These are phyloP conservation scores for Epinephelus cyanopodus DNA, from an alignment of 2,113 vertebrate species.

Conservation along the genomic window DNA sequence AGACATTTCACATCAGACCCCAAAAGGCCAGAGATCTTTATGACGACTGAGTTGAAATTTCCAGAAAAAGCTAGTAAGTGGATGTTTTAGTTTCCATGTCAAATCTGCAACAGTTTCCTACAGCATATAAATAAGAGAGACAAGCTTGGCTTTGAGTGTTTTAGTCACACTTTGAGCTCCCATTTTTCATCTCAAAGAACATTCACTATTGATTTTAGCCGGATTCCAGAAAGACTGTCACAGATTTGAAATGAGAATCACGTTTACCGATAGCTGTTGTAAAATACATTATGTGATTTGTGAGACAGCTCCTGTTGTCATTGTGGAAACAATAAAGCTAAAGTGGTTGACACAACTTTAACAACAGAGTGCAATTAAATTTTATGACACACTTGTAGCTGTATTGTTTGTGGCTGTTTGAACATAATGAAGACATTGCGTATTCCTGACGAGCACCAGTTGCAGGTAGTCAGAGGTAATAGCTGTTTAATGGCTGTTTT, in stretches of 20 bases:
- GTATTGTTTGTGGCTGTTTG: conserved; percentile 18
- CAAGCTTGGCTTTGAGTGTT: not conserved
- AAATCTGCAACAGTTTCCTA: not conserved
- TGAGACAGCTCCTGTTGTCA: not conserved
- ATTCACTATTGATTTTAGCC: not conserved
- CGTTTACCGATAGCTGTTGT: not conserved
- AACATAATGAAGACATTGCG: conserved; percentile 50
- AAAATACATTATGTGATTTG: not conserved
- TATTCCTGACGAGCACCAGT: conserved; percentile 40
- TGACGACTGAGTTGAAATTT: not conserved
- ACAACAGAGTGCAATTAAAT: not conserved
- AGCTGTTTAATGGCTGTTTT: conserved; percentile 68
- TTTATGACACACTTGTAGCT: not conserved
- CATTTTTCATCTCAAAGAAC: conserved; percentile 11
- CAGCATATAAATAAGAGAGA: not conserved
- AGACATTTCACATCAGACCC: not conserved
- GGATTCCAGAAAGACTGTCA: not conserved
- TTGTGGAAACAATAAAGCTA: conserved; percentile 10
- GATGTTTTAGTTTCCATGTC: not conserved
- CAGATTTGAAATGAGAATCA: not conserved
- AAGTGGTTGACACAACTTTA: not conserved
- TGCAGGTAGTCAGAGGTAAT: conserved; percentile 56
- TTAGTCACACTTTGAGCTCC: not conserved
- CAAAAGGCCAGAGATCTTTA: not conserved
- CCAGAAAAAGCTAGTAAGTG: not conserved